These are phyloP conservation scores for Schizaphis graminum DNA, from an alignment of 2,888 invertebrate genomes.

Conservation along the genomic window DNA sequence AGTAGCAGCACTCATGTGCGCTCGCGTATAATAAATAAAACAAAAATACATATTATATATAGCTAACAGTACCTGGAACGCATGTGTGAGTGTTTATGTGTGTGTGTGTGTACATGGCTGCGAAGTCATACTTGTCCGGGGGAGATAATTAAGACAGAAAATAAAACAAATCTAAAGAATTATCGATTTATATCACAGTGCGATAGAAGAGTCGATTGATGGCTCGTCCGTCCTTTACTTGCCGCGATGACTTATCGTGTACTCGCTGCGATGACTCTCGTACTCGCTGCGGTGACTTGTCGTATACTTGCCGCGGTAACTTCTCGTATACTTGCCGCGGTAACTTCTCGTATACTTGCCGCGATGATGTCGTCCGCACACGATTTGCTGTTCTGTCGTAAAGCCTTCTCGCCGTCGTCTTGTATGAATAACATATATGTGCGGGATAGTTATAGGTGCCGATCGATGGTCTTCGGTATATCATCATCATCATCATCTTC, in stretches of 20 bases:
- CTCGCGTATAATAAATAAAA: background rate
- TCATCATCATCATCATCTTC: background rate
- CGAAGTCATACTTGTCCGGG: conserved; percentile 42
- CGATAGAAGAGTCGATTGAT: conserved; percentile 25
- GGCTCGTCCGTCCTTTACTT: background rate
- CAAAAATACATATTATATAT: background rate
- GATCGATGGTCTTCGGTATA: background rate
- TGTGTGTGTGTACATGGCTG: background rate
- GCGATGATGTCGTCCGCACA: background rate
- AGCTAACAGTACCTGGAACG: background rate
- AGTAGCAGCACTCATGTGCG: no score
- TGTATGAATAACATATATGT: background rate
- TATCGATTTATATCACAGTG: conserved; percentile 51
- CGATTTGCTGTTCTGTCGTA: background rate
- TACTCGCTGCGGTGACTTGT: background rate
- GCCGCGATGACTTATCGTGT: background rate
- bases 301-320: background rate
- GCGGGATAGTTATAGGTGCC: background rate
- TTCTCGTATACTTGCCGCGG: background rate
- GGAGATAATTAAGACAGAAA: background rate
- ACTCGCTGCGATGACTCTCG: background rate
- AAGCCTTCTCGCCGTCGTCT: background rate
- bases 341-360: background rate
- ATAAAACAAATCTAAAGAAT: conserved; percentile 9
- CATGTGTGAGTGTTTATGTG: background rate